A percentile compares a stretch with the other conserved stretches of the same genome.
Conservation (phyloP, 2,797 vertebrate species). For the Picus viridis region DNA sequence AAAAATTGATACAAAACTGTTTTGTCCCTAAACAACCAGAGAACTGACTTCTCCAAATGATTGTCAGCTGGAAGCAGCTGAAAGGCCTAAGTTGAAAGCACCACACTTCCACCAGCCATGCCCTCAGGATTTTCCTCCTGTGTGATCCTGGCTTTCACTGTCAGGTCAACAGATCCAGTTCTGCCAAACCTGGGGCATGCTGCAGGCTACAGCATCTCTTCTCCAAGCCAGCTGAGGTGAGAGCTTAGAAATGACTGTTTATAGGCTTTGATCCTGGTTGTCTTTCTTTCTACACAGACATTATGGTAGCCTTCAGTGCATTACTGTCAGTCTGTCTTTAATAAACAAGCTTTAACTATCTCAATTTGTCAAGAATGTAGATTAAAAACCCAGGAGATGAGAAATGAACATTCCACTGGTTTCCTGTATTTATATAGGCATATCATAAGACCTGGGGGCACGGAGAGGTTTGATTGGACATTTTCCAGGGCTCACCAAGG, state of each 20-base stretch:
- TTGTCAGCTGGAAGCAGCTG: neutral
- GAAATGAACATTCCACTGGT: neutral
- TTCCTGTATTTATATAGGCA: neutral
- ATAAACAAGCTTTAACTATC: neutral
- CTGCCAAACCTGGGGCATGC: neutral
- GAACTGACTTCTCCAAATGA: neutral
- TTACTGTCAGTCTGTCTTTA: neutral
- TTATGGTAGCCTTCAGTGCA: accelerated
- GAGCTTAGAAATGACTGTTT: neutral
- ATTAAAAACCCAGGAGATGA: neutral
- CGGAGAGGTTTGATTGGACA: neutral
- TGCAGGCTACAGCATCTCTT: neutral
- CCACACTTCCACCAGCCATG: accelerated
- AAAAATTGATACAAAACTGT: neutral
- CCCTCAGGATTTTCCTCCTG: neutral
- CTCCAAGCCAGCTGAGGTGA: accelerated
- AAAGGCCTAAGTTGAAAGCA: neutral
- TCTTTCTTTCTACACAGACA: neutral
- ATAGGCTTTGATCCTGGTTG: neutral
- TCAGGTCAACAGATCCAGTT: neutral
- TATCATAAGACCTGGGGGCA: neutral
- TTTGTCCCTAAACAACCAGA: neutral
- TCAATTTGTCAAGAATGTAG: neutral
- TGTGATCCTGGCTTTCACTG: neutral
- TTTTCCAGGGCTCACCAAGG: neutral